phyloP scores from a whole-genome alignment of 2,797 vertebrate genomes.

The Falco concolor region DNA sequence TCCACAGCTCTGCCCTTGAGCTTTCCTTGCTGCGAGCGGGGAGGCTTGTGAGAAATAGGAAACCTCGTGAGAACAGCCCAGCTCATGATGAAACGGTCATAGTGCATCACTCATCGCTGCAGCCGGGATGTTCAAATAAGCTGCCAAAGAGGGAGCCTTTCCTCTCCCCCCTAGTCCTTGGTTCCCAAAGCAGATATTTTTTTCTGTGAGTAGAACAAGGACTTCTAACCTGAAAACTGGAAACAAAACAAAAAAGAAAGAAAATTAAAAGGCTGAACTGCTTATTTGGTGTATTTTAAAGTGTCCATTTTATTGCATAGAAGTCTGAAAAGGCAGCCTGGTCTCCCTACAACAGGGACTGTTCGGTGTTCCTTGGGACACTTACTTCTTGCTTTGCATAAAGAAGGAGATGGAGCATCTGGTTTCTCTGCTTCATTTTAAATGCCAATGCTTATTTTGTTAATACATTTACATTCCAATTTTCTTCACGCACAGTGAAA shows the following conservation, averaged over 20 bases:
- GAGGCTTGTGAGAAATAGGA: not conserved
- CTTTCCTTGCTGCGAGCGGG: not conserved
- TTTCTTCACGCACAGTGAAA: not conserved
- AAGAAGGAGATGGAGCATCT: not conserved
- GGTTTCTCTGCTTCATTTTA: slow-evolving; percentile 16
- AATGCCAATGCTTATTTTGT: not conserved
- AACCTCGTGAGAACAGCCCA: not conserved
- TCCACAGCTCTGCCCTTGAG: not conserved
- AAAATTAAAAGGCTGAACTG: not conserved
- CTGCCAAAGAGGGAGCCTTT: not conserved
- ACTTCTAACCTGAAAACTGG: not conserved
- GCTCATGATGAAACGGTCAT: not conserved
- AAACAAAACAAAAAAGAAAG: not conserved
- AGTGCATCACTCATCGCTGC: not conserved
- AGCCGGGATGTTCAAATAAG: not conserved
- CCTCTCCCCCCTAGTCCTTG: not conserved
- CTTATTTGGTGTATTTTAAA: not conserved
- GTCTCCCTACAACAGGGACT: not conserved
- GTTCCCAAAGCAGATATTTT: not conserved
- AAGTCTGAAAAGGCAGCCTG: not conserved
- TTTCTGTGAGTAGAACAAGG: not conserved
- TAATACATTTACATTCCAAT: not conserved
- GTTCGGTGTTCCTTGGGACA: not conserved
- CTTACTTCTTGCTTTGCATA: not conserved
- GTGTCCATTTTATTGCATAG: not conserved